Evolutionary conservation across 2,797 vertebrate species (phyloP).

Genomic region (Pelodytes ibericus): DNA sequence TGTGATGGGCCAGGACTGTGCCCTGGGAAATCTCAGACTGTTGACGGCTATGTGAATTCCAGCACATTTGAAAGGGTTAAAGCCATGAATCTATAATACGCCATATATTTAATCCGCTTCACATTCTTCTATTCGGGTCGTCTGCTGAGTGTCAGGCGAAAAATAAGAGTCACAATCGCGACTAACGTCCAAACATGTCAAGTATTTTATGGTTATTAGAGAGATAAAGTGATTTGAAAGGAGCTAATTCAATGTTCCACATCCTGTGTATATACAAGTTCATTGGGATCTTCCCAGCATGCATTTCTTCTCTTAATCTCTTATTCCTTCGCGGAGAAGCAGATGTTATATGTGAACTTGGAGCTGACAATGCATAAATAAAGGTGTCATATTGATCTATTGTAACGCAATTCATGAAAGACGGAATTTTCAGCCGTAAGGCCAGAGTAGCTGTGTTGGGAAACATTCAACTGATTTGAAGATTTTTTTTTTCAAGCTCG

Average conservation of each 20-base stretch:
- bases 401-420: too few relatives aligned
- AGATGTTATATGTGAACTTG: not conserved
- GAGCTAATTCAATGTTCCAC: constrained; percentile 14
- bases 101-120: too few relatives aligned
- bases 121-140: not conserved
- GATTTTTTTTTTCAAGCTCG: too few relatives aligned
- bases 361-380: not conserved
- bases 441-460: too few relatives aligned
- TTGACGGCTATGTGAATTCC: too few relatives aligned
- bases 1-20: too few relatives aligned
- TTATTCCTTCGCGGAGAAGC: constrained; percentile 10
- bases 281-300: constrained; percentile 32
- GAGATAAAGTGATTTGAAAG: constrained; percentile 7
- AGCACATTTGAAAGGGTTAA: not conserved
- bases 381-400: too few relatives aligned
- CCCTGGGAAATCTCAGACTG: too few relatives aligned
- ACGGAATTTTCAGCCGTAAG: too few relatives aligned
- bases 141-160: constrained; percentile 4
- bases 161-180: not conserved
- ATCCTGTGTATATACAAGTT: constrained; percentile 21
- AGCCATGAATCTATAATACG: not conserved
- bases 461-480: too few relatives aligned
- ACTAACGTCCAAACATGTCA: constrained; percentile 9
- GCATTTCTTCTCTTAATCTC: constrained; percentile 19
- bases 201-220: not conserved